Evolutionary conservation across 2,113 vertebrate genomes (phyloP), one percentile per base, ranked within the genome.

Genomic region (cattle (Bos taurus)): DNA sequence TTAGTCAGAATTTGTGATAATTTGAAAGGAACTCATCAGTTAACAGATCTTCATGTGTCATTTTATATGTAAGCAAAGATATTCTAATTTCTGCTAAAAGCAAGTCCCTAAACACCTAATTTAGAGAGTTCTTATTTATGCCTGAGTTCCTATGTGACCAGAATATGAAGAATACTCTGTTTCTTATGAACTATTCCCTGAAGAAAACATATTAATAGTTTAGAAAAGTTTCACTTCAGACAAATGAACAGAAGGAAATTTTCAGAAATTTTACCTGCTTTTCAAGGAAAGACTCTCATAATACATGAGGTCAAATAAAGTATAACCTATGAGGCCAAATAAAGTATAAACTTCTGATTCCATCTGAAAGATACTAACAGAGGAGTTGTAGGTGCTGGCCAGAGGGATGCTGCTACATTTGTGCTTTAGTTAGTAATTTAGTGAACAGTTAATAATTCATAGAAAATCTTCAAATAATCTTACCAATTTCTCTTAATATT

Each of bases 61-160:
- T 67, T 93, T 96, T 97, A 86, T 71, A 90, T 83, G 90, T 94
- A 97, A 97, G 97, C 97, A 97, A 96, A 94, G 54, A 86, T 82
- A 95, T 84, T 88, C 50, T 98, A 81, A 91, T 94, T 88, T 96
- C 23, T 96, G 26, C 59, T 92, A 88, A 97, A 93, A 82, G 25
- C 33, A 86, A 9, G 33, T 97, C 97, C 92, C 97, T 46, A 91
- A 97, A 91, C 67, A 57, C 74, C 92, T 95, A 88, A 98, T 97
- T 98, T 98, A 98, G 80, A 14, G 43, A 92, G 14, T 88, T 7
- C 30, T 92, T 95, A 14, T 95, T 96, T 92, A 91, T 96, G 84
- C 85, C 85, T 46, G 33, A 92, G 81, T 95, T 97, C 74, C 88
- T 97, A 7, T 95, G 90, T 94, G 94, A 64, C 40, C 77, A 88